Base-by-base conservation (phyloP, 2,888 invertebrate genomes). In the Acanthosoma haemorrhoidale region DNA sequence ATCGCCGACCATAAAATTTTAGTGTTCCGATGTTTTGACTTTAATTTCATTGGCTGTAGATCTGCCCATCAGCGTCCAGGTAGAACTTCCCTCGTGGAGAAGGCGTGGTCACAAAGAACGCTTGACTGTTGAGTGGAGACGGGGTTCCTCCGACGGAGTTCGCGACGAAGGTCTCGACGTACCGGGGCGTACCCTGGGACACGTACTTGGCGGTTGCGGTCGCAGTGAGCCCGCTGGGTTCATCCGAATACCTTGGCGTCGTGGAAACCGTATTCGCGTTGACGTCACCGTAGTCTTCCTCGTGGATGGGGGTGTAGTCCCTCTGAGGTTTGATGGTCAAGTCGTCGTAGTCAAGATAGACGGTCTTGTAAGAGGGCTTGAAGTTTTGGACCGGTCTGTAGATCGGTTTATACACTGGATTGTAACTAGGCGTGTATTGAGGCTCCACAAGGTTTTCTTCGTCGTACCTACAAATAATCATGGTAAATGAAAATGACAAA, bases 371-470 rank as follows among this genome's bases (percentile, higher is more conserved):
- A 21, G 64, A n/a, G 1, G 68, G 68, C 15, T 61, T 68, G 60
- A 61, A 21, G 2, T n/a, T 67, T 32, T n/a, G 51, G 25, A 8
- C 32, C 41, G 16, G 69, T 18, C 68, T 70, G 61, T 70, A 70
- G 31, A 68, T 21, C 5, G 36, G 43, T 16, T 72, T 72, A 67
- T 70, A 67, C 57, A 25, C 25, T 2, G 41, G 9, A n/a, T 31
- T 41, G 29, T 34, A 39, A 13, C 15, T 9, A n/a, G 68, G 68
- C 4, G 29, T 29, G 21, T 43, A 36, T 8, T 18, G 18, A 9
- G 69, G 69, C 39, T 73, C 72, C 13, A 73, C 72, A 16, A 69
- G 38, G 58, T 73, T 73, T n/a, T 68, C 71, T 15, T 69, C 58
- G 36, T 73, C 72, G 39, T 73, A 73, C 36, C 72, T 73, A 31